Conservation (phyloP, 35 echinoderm and acorn worm species). For the Nesometra sesokonis region DNA sequence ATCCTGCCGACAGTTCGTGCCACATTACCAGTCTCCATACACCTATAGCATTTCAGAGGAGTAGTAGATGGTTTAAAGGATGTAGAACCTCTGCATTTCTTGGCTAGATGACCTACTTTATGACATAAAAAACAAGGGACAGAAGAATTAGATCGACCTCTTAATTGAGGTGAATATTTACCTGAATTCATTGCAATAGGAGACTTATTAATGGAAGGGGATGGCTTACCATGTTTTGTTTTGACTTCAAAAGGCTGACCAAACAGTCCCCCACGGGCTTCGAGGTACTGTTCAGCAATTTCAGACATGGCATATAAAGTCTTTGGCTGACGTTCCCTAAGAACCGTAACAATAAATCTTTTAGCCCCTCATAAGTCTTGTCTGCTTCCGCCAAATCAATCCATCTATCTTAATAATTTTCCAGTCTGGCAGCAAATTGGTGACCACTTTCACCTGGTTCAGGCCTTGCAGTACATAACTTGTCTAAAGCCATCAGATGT, state of each 20-base stretch:
- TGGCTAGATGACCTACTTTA: conserved; percentile 18
- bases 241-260: background rate
- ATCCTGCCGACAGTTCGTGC: too few relatives aligned
- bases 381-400: conserved; percentile 25
- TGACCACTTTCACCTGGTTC: conserved; percentile 17
- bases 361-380: conserved; percentile 8
- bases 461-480: conserved; percentile 22
- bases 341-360: conserved; percentile 33
- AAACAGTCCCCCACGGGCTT: conserved; percentile 30
- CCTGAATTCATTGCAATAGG: background rate
- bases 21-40: too few relatives aligned
- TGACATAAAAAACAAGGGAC: conserved; percentile 38
- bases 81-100: conserved; percentile 1
- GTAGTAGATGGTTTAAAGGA: too few relatives aligned
- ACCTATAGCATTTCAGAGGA: too few relatives aligned
- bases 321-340: conserved; percentile 29
- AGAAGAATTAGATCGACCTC: background rate
- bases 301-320: conserved; percentile 9
- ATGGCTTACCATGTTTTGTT: background rate
- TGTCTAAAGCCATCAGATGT: too few relatives aligned
- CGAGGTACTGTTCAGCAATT: conserved; percentile 23
- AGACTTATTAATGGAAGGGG: background rate
- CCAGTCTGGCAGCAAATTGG: conserved; percentile 43
- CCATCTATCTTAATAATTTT: conserved; percentile 42
- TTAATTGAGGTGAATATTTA: background rate